Evolutionary conservation across 1,140 invertebrate species (phyloP).

Genomic region (Archivesica marissinica): DNA sequence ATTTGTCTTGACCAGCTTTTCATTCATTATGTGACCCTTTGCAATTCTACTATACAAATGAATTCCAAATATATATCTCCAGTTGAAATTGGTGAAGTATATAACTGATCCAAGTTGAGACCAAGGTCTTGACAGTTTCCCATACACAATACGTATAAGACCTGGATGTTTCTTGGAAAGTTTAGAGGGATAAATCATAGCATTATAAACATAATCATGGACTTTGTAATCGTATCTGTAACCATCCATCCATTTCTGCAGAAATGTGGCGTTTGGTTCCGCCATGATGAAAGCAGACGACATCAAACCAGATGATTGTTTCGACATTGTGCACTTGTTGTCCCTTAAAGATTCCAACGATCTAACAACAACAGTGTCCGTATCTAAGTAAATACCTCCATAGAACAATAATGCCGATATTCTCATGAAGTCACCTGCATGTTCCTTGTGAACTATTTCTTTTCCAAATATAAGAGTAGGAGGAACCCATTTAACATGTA

Average conservation of each 20-base stretch:
- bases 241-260: constrained; percentile 4
- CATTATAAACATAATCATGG: background rate
- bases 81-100: background rate
- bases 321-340: constrained; percentile 2
- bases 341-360: background rate
- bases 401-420: background rate
- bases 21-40: background rate
- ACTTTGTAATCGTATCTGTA: constrained; percentile 1
- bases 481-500: background rate
- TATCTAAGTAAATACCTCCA: constrained; percentile 18
- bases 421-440: constrained; percentile 10
- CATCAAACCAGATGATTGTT: background rate
- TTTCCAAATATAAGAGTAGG: background rate
- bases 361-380: background rate
- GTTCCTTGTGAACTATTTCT: background rate
- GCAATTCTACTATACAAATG: constrained; percentile 1
- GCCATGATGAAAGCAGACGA: constrained; percentile 6
- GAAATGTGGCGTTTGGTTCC: background rate
- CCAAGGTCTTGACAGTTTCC: background rate
- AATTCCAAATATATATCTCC: background rate
- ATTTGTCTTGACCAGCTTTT: background rate
- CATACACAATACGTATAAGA: background rate
- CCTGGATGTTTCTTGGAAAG: background rate
- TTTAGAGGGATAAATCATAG: background rate
- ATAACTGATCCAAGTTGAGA: background rate